These are phyloP conservation scores for Lepilemur ruficaudatus DNA, from an alignment of 2,797 vertebrate species.

Conservation along the genomic window DNA sequence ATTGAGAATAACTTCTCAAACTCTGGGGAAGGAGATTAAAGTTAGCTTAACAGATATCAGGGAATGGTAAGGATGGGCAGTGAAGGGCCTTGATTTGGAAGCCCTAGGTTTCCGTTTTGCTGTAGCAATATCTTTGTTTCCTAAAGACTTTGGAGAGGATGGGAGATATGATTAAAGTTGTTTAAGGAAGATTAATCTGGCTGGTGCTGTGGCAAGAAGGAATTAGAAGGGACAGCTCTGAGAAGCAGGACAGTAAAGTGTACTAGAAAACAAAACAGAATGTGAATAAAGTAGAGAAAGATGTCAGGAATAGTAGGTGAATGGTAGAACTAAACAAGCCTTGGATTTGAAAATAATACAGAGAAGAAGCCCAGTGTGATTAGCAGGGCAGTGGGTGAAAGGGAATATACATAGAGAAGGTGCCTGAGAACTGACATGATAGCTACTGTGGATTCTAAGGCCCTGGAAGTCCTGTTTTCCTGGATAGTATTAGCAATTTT, in stretches of 20 bases:
- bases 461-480: not conserved
- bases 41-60: not conserved
- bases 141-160: not conserved
- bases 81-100: not conserved
- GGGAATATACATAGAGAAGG: not conserved
- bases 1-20: not conserved
- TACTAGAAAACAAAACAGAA: not conserved
- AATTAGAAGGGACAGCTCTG: not conserved
- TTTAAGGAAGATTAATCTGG: not conserved
- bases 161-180: not conserved
- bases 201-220: not conserved
- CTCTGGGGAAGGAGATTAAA: not conserved
- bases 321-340: not conserved
- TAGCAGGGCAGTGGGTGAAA: not conserved
- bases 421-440: not conserved
- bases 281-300: not conserved
- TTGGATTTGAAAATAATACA: not conserved
- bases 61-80: not conserved
- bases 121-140: constrained; percentile 16
- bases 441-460: not conserved
- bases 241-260: not conserved
- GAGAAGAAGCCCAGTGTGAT: not conserved
- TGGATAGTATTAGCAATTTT: not conserved
- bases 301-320: not conserved
- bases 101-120: not conserved